Base-by-base conservation (phyloP, 2,113 vertebrate genomes). In the Serilophus lunatus region DNA sequence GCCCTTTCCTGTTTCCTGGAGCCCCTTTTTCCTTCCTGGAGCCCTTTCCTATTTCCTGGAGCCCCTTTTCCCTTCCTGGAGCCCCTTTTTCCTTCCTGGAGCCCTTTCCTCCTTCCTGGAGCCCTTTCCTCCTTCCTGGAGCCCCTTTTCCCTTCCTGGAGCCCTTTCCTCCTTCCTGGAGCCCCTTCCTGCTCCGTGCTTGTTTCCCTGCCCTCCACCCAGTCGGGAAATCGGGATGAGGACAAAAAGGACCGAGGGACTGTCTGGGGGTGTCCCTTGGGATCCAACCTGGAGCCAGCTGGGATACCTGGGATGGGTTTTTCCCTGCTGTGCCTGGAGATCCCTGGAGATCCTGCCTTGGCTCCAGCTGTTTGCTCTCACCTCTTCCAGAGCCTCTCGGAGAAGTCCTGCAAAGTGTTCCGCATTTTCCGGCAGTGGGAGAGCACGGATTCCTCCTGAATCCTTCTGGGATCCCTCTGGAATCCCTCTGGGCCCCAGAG, bases 341-440 rank as follows among this genome's bases (percentile, higher is more conserved):
- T 18, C 72, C 35, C 13, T 60, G 5, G 4, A 10, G 45, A 1
- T 61, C 23, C 33, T n/a, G n/a, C n/a, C 31, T 8, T 1, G 5
- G 1, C 23, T 10, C 40, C 40, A 42, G 3, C 86, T 0, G 0
- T 85, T 42, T 69, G 12, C 44, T 60, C 33, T 47, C 36, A 0
- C 60, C 60, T 78, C 61, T 63, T 3, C 0, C 85, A 99, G 99
- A 98, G 97, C 47, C 98, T 99, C 59, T 98, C 98, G 2, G 98
- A 99, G 93, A 99, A 99, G 54, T 99, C 99, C 82, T 98, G 98
- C 97, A 99, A 98, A 65, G 99, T 99, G 24, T 99, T 99, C 96
- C 98, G 98, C 87, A 99, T 99, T 93, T 99, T 99, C 96, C 98
- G 98, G 22, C 99, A 99, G 93, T 99, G 99, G 99, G 98, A 99